Evolutionary conservation across 2,113 vertebrate genomes (phyloP).

Genomic region (Phycodurus eques): DNA sequence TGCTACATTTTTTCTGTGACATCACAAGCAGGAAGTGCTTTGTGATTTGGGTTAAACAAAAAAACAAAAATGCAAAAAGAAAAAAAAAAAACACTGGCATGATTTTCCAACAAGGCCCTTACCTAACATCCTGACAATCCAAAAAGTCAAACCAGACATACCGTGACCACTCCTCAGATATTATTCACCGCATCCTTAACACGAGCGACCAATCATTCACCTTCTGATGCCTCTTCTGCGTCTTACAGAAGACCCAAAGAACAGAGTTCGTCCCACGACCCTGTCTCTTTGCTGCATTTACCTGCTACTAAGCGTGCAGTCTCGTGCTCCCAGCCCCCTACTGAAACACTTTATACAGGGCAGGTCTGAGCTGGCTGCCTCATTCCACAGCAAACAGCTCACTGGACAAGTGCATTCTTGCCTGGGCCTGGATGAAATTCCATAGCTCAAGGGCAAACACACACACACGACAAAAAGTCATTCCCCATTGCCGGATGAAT

Average conservation of each 20-base stretch:
- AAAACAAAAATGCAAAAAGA: constrained; percentile 31
- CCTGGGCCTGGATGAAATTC: constrained; percentile 41
- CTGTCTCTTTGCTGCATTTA: constrained; percentile 12
- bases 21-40: constrained; percentile 49
- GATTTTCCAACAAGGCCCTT: constrained; percentile 1
- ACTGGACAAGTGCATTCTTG: constrained; percentile 57
- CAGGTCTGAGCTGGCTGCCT: constrained; percentile 64
- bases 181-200: neutral
- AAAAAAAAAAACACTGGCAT: constrained; percentile 54
- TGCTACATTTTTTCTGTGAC: constrained; percentile 24
- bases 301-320: neutral
- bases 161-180: neutral
- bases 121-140: neutral
- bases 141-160: neutral
- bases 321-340: constrained; percentile 5
- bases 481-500: neutral
- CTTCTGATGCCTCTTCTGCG: constrained; percentile 54
- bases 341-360: constrained; percentile 24
- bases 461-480: neutral
- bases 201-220: constrained; percentile 35
- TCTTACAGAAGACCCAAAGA: constrained; percentile 51
- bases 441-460: constrained; percentile 44
- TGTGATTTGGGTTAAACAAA: neutral
- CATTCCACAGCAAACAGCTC: constrained; percentile 57
- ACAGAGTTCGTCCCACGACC: constrained; percentile 8